Conservation (phyloP, 2,888 invertebrate genomes). For the Drosophila robusta region DNA sequence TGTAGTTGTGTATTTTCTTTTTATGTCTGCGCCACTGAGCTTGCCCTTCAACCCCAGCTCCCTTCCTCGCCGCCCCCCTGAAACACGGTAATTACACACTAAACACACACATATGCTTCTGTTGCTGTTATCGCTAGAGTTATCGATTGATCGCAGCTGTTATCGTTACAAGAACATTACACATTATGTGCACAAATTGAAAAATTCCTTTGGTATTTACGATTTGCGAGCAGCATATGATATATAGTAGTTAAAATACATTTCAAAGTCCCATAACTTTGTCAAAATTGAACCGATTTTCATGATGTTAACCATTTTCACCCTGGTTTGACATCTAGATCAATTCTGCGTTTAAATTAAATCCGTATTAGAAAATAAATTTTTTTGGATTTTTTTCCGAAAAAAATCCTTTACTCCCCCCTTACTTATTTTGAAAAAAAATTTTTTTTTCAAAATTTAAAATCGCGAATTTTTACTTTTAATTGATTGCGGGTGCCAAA, state of each 20-base stretch:
- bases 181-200: slow-evolving; percentile 17
- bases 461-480: no score
- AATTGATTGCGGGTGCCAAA: no score
- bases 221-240: neutral
- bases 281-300: no score
- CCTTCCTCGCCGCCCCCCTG: neutral
- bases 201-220: neutral
- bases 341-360: no score
- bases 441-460: no score
- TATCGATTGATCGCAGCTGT: slow-evolving; percentile 33
- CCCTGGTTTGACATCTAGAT: no score
- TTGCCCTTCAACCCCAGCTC: neutral
- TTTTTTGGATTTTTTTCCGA: no score
- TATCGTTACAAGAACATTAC: slow-evolving; percentile 34
- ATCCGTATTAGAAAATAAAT: no score
- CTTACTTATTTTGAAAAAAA: no score
- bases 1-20: neutral
- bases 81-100: slow-evolving; percentile 16
- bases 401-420: no score
- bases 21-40: neutral
- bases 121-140: slow-evolving; percentile 30
- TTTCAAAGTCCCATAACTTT: no score
- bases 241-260: neutral
- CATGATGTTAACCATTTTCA: no score
- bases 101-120: neutral